These are phyloP conservation scores for Brachypalpus laphriformis DNA, from an alignment of 2,888 invertebrate species.

Conservation along the genomic window DNA sequence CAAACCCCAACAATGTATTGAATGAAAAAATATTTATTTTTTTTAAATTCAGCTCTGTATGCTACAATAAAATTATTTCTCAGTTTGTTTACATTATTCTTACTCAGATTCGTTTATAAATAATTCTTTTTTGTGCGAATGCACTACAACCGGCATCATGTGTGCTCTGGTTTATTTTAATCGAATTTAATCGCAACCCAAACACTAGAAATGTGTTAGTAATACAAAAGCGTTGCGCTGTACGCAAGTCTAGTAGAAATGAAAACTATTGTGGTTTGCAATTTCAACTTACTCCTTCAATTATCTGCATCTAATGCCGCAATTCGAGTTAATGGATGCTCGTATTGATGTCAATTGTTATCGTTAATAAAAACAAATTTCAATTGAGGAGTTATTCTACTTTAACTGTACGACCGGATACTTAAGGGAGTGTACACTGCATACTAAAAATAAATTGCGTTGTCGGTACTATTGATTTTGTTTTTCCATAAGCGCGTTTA, in stretches of 20 bases:
- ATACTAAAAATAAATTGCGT: background rate
- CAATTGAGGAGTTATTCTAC: constrained; percentile 11
- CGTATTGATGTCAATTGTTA: constrained; percentile 44
- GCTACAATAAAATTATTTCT: background rate
- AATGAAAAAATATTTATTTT: background rate
- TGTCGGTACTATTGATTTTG: background rate
- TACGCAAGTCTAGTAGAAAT: background rate
- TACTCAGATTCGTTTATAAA: background rate
- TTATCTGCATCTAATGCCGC: constrained; percentile 6
- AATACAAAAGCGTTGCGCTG: background rate
- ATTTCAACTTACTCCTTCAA: background rate
- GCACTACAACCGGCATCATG: constrained; percentile 10
- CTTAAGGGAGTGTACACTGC: background rate
- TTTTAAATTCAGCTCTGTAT: background rate
- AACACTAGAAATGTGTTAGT: background rate
- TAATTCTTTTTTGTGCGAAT: background rate
- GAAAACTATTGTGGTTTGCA: constrained; percentile 16
- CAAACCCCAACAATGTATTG: background rate
- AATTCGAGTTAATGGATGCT: constrained; percentile 24
- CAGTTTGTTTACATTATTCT: background rate
- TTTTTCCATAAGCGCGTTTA: background rate
- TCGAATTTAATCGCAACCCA: background rate
- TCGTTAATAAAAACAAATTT: constrained; percentile 4
- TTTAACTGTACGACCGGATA: background rate
- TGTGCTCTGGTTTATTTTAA: background rate